phyloP scores from a whole-genome alignment of 2,888 invertebrate species.

The Agrochola circellaris region DNA sequence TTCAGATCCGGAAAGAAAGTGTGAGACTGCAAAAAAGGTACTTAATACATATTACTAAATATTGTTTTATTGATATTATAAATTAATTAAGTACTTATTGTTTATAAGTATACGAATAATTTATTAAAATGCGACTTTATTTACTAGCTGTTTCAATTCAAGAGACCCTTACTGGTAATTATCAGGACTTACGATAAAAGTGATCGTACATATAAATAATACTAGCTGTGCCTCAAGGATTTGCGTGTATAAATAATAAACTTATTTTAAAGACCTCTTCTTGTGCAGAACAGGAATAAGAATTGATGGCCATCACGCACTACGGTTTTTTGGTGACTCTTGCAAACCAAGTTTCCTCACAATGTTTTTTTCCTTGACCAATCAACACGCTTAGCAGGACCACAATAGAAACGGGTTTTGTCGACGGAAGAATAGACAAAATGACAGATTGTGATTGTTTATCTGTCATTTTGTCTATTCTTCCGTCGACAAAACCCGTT shows the following conservation, averaged over 20 bases:
- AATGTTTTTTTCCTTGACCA: not conserved
- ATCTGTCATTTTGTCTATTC: too few species aligned
- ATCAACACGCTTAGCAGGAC: not conserved
- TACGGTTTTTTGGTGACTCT: not conserved
- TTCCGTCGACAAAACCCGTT: too few species aligned
- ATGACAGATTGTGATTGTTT: too few species aligned
- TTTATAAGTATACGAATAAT: constrained; percentile 7
- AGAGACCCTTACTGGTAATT: constrained; percentile 36
- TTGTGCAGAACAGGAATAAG: not conserved
- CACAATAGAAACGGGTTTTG: too few species aligned
- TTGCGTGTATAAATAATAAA: constrained; percentile 26
- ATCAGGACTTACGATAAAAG: constrained; percentile 39
- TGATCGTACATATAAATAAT: constrained; percentile 26
- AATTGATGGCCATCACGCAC: not conserved
- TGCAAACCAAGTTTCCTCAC: not conserved
- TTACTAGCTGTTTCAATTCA: constrained; percentile 41
- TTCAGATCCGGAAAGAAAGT: constrained; percentile 81
- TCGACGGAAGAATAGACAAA: too few species aligned
- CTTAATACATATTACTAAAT: constrained; percentile 6
- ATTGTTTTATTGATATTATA: constrained; percentile 15
- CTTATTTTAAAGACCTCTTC: constrained; percentile 13
- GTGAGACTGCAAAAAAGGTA: constrained; percentile 31
- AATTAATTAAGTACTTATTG: constrained; percentile 11
- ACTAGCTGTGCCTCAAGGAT: not conserved
- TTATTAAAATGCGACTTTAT: constrained; percentile 43